A percentile compares a stretch with the other conserved stretches of the same genome.
phyloP scores from a whole-genome alignment of 2,797 vertebrate genomes.

The Esox masquinongy region DNA sequence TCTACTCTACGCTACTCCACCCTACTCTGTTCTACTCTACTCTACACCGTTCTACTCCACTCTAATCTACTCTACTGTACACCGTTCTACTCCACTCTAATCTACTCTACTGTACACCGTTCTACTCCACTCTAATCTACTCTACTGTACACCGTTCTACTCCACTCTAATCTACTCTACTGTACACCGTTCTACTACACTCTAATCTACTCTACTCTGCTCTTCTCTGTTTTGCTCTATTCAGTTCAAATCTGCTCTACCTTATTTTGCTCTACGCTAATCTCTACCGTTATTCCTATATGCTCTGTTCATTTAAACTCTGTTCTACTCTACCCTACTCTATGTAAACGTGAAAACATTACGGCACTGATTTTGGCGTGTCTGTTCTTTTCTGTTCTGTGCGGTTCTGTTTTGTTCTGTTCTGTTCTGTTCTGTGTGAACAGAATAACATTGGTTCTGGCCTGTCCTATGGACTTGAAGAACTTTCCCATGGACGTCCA shows the following conservation, averaged over 20 bases:
- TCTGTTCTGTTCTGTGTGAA: not conserved
- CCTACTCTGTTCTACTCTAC: not conserved
- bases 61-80: not conserved
- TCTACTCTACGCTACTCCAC: not conserved
- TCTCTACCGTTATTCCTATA: not conserved
- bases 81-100: not conserved
- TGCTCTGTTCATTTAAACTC: not conserved
- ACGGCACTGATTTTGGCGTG: conserved; percentile 65
- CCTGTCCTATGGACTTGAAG: conserved; percentile 95
- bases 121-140: not conserved
- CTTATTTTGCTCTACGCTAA: not conserved
- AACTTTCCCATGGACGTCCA: conserved; percentile 99
- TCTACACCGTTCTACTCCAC: not conserved
- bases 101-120: not conserved
- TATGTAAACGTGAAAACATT: conserved; percentile 61
- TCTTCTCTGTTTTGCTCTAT: not conserved
- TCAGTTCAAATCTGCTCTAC: not conserved
- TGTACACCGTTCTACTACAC: not conserved
- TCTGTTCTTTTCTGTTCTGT: conserved; percentile 1
- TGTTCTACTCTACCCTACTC: not conserved
- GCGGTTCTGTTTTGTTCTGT: not conserved
- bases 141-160: not conserved
- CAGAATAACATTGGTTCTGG: conserved; percentile 81
- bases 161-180: too few relatives aligned
- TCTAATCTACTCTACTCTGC: not conserved